phyloP scores from a whole-genome alignment of 2,888 invertebrate species.

The Monochamus alternatus region DNA sequence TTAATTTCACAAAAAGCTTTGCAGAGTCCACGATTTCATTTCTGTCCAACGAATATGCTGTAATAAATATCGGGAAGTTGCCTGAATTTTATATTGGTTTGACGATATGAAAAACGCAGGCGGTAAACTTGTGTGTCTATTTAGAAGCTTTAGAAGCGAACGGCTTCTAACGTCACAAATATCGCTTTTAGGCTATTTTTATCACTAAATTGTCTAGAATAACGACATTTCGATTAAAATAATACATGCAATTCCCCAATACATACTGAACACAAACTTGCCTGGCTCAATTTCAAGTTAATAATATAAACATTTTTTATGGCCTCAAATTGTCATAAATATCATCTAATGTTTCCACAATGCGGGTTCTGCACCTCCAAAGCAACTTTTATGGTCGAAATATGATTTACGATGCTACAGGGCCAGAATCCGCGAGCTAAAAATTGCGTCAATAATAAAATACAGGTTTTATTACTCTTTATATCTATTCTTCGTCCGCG shows the following conservation, averaged over 20 bases:
- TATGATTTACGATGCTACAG: slow-evolving; percentile 56
- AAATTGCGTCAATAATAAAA: slow-evolving; percentile 52
- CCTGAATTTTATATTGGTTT: no score
- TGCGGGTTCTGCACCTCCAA: not conserved
- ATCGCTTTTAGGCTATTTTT: no score
- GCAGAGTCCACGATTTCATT: no score
- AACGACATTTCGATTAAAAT: no score
- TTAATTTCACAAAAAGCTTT: not conserved
- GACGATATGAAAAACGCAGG: no score
- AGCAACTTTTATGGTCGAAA: slow-evolving; percentile 38
- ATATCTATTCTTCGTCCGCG: slow-evolving; percentile 31
- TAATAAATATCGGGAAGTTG: no score
- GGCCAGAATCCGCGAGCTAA: slow-evolving; percentile 43
- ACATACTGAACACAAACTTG: not conserved
- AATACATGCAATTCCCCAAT: no score
- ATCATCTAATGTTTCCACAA: slow-evolving; percentile 1
- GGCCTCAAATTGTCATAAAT: not conserved
- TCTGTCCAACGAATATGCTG: no score
- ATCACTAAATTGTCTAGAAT: no score
- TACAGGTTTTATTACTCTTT: slow-evolving; percentile 39
- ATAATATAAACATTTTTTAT: not conserved
- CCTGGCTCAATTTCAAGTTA: not conserved
- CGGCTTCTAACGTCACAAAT: no score
- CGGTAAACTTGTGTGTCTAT: no score
- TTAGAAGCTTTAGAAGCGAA: no score